Percentiles rank a stretch among this genome's conserved stretches.
Conservation (phyloP, 2,797 vertebrate species). For the Meda fulgida region DNA sequence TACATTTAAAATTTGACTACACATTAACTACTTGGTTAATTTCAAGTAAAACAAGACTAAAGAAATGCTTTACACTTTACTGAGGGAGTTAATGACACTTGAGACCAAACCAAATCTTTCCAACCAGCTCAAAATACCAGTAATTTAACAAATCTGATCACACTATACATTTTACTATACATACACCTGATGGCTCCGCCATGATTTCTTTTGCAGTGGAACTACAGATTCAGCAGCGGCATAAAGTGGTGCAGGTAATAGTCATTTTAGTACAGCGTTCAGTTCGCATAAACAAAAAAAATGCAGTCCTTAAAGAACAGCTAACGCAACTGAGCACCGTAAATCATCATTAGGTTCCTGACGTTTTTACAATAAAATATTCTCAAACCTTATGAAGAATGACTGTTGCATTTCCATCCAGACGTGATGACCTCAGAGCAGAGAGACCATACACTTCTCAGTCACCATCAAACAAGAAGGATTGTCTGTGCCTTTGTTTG, state of each 20-base stretch:
- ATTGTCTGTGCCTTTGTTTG: constrained; percentile 22
- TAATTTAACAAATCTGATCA: no score
- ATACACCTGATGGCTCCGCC: neutral
- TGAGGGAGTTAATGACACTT: no score
- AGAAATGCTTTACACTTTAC: no score
- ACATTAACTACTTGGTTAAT: no score
- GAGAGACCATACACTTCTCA: neutral
- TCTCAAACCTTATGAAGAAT: neutral
- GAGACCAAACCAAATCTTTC: no score
- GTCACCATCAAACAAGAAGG: constrained; percentile 21
- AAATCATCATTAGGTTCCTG: neutral
- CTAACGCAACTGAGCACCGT: neutral
- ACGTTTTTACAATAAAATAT: neutral
- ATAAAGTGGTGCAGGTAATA: neutral
- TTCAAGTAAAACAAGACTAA: no score
- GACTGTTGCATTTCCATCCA: neutral
- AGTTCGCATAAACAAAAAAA: neutral
- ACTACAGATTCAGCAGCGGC: neutral
- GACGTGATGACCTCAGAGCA: neutral
- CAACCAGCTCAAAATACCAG: no score
- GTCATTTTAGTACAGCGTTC: neutral
- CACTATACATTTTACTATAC: no score
- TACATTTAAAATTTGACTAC: no score
- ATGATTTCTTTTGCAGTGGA: neutral
- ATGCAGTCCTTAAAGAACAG: neutral